Evolutionary conservation across 2,888 invertebrate genomes (phyloP).

Genomic region (Harpalus rufipes): DNA sequence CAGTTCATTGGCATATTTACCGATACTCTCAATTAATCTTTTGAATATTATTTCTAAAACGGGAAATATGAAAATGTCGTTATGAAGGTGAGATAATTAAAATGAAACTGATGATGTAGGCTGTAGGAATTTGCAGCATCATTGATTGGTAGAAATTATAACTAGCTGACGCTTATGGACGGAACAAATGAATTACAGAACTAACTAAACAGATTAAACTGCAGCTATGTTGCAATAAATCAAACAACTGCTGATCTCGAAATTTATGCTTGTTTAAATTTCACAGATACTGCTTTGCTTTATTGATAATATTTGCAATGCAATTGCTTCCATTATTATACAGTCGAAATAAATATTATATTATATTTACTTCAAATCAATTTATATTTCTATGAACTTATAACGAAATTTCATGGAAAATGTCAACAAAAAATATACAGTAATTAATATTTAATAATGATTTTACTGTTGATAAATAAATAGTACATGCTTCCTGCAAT

Average conservation of each 20-base stretch:
- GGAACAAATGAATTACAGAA: constrained; percentile 51
- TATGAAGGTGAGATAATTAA: constrained; percentile 33
- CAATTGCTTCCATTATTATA: not conserved
- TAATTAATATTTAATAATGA: no score
- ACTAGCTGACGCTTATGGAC: constrained; percentile 49
- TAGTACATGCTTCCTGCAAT: not conserved
- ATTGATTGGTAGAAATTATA: constrained; percentile 46
- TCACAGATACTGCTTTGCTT: constrained; percentile 15
- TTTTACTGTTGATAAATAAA: no score
- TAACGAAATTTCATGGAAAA: not conserved
- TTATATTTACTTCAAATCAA: not conserved
- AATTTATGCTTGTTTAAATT: constrained; percentile 54
- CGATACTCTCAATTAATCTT: not conserved
- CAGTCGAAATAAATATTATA: constrained; percentile 1
- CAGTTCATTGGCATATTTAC: not conserved
- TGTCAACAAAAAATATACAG: no score
- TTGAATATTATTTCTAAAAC: not conserved
- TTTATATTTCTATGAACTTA: not conserved
- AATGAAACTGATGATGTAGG: constrained; percentile 41
- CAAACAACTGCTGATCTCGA: constrained; percentile 50
- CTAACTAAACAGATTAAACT: constrained; percentile 54
- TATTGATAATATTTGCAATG: constrained; percentile 48
- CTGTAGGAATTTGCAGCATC: constrained; percentile 48
- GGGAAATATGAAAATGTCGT: constrained; percentile 38
- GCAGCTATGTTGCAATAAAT: constrained; percentile 47